These are phyloP conservation scores for Gouania willdenowi DNA, from an alignment of 2,797 vertebrate genomes.

Conservation along the genomic window DNA sequence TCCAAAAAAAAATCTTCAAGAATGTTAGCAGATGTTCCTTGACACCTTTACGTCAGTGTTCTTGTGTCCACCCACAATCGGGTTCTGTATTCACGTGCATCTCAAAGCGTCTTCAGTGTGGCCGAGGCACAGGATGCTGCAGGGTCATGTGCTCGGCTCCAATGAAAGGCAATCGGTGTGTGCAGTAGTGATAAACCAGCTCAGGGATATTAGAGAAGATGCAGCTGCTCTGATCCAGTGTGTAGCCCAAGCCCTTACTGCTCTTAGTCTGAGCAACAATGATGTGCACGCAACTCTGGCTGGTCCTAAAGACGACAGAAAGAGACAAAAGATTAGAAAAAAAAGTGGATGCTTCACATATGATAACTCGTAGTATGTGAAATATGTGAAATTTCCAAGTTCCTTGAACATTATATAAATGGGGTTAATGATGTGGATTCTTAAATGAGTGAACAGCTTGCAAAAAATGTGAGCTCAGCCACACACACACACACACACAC, in stretches of 20 bases:
- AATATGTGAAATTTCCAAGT: slow-evolving; percentile 20
- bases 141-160: slow-evolving; percentile 93
- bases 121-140: slow-evolving; percentile 79
- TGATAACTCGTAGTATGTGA: slow-evolving; percentile 25
- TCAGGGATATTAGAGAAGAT: slow-evolving; percentile 88
- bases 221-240: slow-evolving; percentile 87
- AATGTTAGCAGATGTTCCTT: no score
- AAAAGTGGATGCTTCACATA: neutral
- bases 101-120: slow-evolving; percentile 54
- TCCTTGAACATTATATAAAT: slow-evolving; percentile 43
- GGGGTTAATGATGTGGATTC: slow-evolving; percentile 51
- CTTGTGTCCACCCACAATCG: no score
- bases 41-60: no score
- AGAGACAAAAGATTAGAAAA: neutral
- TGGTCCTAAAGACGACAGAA: slow-evolving; percentile 69
- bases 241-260: slow-evolving; percentile 88
- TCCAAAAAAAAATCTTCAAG: no score
- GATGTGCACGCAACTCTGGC: slow-evolving; percentile 94
- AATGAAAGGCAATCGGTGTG: slow-evolving; percentile 89
- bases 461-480: slow-evolving; percentile 28
- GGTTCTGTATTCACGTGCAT: no score
- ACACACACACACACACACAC: slow-evolving; percentile 10
- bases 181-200: slow-evolving; percentile 89
- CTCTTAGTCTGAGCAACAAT: slow-evolving; percentile 94
- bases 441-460: slow-evolving; percentile 43